Evolutionary conservation across 2,888 invertebrate species (phyloP).

Genomic region (Apantesis nais): DNA sequence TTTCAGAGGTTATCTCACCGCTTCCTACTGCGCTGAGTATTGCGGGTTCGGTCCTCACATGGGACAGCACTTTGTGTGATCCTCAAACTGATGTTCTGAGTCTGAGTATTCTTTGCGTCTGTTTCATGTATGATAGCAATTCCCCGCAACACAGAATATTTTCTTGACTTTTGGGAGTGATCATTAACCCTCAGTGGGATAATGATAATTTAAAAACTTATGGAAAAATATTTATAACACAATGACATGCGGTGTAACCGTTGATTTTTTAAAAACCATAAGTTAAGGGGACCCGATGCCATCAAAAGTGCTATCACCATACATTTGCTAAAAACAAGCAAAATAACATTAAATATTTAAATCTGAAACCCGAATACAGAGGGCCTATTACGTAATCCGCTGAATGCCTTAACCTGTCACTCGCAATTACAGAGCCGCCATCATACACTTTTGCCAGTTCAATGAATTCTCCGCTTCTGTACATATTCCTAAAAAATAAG

Average conservation of each 20-base stretch:
- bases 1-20: too few species aligned
- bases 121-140: too few species aligned
- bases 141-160: too few species aligned
- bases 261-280: background rate
- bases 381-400: conserved; percentile 11
- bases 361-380: background rate
- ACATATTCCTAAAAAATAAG: conserved; percentile 29
- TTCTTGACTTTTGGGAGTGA: too few species aligned
- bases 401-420: conserved; percentile 34
- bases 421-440: conserved; percentile 37
- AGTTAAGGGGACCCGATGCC: background rate
- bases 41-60: too few species aligned
- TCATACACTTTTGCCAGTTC: conserved; percentile 37
- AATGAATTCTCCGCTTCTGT: conserved; percentile 28
- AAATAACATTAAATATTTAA: background rate
- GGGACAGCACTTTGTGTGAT: too few species aligned
- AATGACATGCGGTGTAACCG: too few species aligned
- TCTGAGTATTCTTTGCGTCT: too few species aligned
- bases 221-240: background rate
- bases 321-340: background rate
- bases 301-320: background rate
- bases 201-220: background rate
- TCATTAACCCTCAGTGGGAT: background rate
- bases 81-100: too few species aligned
- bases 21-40: too few species aligned